Conservation (phyloP, 1,140 invertebrate species). For the Drosophila ercepeae region DNA sequence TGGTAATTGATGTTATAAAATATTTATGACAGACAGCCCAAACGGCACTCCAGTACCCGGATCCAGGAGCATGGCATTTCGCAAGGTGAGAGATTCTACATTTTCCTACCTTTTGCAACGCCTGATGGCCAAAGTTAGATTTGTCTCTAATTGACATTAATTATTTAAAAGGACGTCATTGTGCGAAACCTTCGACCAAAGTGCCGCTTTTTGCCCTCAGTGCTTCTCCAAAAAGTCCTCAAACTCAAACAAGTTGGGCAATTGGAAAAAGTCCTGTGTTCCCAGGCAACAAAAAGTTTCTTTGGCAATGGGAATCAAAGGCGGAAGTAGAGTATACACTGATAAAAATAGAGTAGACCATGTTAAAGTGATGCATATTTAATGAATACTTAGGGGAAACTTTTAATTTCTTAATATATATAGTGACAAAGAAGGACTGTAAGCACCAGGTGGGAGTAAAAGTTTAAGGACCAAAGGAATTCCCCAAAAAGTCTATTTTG, state of each 20-base stretch:
- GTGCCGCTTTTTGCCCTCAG: slow-evolving; percentile 44
- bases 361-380: neutral
- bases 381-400: neutral
- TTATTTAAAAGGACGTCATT: slow-evolving; percentile 81
- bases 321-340: neutral
- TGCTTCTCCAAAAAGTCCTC: slow-evolving; percentile 8
- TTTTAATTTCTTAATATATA: too few relatives aligned
- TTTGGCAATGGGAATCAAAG: neutral
- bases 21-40: slow-evolving; percentile 77
- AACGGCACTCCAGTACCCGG: neutral
- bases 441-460: too few relatives aligned
- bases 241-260: slow-evolving; percentile 18
- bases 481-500: too few relatives aligned
- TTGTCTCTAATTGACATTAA: slow-evolving; percentile 82
- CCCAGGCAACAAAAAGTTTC: neutral
- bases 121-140: slow-evolving; percentile 77
- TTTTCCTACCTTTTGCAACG: slow-evolving; percentile 39
- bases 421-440: too few relatives aligned
- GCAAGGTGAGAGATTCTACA: slow-evolving; percentile 2
- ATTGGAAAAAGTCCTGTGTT: slow-evolving; percentile 8
- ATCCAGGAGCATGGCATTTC: neutral
- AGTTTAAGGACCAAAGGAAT: too few relatives aligned
- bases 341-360: neutral
- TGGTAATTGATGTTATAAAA: slow-evolving; percentile 84
- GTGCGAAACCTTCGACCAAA: slow-evolving; percentile 51